These are phyloP conservation scores for Ectemnius cavifrons DNA, from an alignment of 2,888 invertebrate genomes.

Conservation along the genomic window DNA sequence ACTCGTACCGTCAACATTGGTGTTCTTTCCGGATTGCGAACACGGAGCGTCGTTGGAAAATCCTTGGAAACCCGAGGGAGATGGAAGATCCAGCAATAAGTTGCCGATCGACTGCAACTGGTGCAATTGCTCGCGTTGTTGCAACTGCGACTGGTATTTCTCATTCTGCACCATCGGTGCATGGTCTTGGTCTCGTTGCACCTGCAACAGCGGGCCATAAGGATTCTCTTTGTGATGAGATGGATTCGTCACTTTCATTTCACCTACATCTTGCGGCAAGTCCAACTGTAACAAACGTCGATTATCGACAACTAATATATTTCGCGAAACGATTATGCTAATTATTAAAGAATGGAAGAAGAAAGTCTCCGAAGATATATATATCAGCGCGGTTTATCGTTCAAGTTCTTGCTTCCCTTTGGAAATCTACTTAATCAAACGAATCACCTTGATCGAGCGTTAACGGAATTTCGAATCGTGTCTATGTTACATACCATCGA, in stretches of 20 bases:
- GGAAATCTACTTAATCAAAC: too few species aligned
- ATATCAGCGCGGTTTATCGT: too few species aligned
- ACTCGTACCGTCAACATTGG: slow-evolving; percentile 49
- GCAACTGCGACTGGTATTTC: slow-evolving; percentile 39
- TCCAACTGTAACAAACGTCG: slow-evolving; percentile 55
- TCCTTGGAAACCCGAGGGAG: slow-evolving; percentile 51
- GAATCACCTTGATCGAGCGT: slow-evolving; percentile 2
- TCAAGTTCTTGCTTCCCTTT: too few species aligned
- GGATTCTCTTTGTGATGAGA: slow-evolving; percentile 48
- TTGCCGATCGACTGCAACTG: slow-evolving; percentile 70
- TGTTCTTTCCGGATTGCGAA: slow-evolving; percentile 45
- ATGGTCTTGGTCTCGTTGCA: slow-evolving; percentile 43
- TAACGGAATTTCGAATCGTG: slow-evolving; percentile 16
- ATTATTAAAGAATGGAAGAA: too few species aligned
- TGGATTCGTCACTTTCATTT: slow-evolving; percentile 42
- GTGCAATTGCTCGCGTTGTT: slow-evolving; percentile 65
- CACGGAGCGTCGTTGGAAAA: slow-evolving; percentile 52
- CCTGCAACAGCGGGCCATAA: slow-evolving; percentile 49
- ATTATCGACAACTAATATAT: neutral
- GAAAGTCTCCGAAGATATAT: too few species aligned
- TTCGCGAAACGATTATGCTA: too few species aligned
- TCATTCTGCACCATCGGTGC: slow-evolving; percentile 37
- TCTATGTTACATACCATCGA: slow-evolving; percentile 35
- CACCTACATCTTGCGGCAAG: slow-evolving; percentile 62
- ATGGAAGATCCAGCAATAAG: slow-evolving; percentile 67